phyloP scores from a whole-genome alignment of 2,888 invertebrate genomes.

The Hyalella azteca region DNA sequence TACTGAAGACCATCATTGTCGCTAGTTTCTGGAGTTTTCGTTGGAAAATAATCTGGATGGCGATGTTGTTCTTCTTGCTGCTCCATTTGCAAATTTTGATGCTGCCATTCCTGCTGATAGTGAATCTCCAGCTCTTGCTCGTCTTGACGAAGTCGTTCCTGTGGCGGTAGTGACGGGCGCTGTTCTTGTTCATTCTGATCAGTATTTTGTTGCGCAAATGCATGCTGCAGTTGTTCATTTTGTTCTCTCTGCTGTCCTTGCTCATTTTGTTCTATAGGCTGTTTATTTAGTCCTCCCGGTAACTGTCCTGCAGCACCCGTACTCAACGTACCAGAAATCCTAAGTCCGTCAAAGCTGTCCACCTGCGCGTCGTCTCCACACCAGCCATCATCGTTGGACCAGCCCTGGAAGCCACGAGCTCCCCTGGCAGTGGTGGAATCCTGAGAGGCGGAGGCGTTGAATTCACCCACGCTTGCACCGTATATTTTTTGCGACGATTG shows the following conservation, averaged over 20 bases:
- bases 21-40: neutral
- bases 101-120: neutral
- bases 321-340: neutral
- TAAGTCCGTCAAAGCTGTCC: conserved; percentile 9
- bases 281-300: neutral
- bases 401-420: too few species aligned
- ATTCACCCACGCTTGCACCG: neutral
- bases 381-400: conserved; percentile 31
- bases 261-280: neutral
- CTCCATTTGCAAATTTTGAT: neutral
- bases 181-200: neutral
- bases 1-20: neutral
- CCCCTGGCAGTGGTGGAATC: neutral
- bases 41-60: neutral
- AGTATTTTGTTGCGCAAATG: neutral
- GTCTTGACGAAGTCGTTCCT: neutral
- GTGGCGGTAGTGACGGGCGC: neutral
- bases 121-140: neutral
- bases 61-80: neutral
- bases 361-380: neutral
- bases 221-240: neutral
- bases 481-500: neutral
- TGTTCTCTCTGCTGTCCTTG: neutral
- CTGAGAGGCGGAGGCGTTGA: neutral
- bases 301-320: neutral